Evolutionary conservation across 2,888 invertebrate species (phyloP).

Genomic region (Eupithecia tripunctaria): DNA sequence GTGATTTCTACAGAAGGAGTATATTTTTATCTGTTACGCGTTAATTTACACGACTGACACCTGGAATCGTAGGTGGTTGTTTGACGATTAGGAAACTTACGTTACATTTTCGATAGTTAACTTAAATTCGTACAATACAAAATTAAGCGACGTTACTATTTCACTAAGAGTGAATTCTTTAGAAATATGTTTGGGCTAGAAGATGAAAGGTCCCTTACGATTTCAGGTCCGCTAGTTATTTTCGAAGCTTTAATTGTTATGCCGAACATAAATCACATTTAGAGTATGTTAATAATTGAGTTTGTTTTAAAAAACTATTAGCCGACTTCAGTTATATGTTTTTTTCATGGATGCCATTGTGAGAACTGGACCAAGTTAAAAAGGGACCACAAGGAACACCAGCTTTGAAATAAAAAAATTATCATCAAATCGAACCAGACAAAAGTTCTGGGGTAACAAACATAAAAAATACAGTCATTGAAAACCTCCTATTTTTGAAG

Average conservation of each 20-base stretch:
- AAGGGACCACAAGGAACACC: too few relatives aligned
- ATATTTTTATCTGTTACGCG: conserved; percentile 17
- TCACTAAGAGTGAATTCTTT: not conserved
- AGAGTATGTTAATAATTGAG: not conserved
- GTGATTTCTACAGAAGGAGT: conserved; percentile 18
- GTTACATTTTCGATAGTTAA: not conserved
- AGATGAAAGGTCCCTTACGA: not conserved
- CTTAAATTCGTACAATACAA: not conserved
- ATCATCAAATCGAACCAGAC: too few relatives aligned
- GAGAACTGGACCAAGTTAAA: too few relatives aligned
- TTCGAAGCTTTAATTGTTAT: not conserved
- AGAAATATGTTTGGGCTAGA: too few relatives aligned
- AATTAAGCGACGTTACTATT: not conserved
- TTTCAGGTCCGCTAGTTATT: not conserved
- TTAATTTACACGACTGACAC: conserved; percentile 4
- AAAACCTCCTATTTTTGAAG: too few relatives aligned
- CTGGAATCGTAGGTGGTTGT: not conserved
- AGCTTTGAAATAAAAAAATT: too few relatives aligned
- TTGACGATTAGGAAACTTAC: not conserved
- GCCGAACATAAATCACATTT: not conserved
- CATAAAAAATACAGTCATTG: too few relatives aligned
- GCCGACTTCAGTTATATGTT: too few relatives aligned
- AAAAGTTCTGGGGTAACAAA: too few relatives aligned
- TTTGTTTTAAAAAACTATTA: too few relatives aligned
- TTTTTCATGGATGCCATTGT: too few relatives aligned